phyloP scores from a whole-genome alignment of 2,888 invertebrate species.

The Synanthedon andrenaeformis region DNA sequence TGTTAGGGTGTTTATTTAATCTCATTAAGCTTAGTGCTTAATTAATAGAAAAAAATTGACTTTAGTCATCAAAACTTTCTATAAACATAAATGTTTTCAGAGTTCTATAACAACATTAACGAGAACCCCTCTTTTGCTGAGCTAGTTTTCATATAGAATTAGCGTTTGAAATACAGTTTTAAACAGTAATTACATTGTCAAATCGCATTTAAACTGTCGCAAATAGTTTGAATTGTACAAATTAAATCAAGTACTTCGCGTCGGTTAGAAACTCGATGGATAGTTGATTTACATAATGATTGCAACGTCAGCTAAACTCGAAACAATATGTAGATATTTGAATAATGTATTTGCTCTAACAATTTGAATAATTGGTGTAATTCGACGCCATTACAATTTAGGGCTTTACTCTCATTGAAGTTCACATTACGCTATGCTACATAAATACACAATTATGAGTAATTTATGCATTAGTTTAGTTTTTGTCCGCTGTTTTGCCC shows the following conservation, averaged over 20 bases:
- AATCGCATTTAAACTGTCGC: not conserved
- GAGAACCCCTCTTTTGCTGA: too few relatives aligned
- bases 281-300: not conserved
- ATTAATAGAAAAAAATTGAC: too few relatives aligned
- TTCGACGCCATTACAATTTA: slow-evolving; percentile 1
- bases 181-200: not conserved
- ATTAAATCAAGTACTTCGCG: not conserved
- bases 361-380: slow-evolving; percentile 9
- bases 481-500: too few relatives aligned
- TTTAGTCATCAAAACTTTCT: too few relatives aligned
- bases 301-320: not conserved
- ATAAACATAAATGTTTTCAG: too few relatives aligned
- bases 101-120: too few relatives aligned
- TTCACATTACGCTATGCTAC: not conserved
- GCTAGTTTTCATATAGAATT: too few relatives aligned
- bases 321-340: slow-evolving; percentile 2
- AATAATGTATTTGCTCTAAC: slow-evolving; percentile 6
- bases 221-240: not conserved
- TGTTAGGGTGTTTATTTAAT: too few relatives aligned
- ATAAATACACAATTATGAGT: too few relatives aligned
- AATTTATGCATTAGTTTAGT: too few relatives aligned
- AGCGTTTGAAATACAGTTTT: not conserved
- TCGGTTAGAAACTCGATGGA: not conserved
- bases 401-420: not conserved
- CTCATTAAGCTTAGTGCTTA: too few relatives aligned